Evolutionary conservation across 2,888 invertebrate genomes (phyloP).

Genomic region (Caenorhabditis doughertyi): DNA sequence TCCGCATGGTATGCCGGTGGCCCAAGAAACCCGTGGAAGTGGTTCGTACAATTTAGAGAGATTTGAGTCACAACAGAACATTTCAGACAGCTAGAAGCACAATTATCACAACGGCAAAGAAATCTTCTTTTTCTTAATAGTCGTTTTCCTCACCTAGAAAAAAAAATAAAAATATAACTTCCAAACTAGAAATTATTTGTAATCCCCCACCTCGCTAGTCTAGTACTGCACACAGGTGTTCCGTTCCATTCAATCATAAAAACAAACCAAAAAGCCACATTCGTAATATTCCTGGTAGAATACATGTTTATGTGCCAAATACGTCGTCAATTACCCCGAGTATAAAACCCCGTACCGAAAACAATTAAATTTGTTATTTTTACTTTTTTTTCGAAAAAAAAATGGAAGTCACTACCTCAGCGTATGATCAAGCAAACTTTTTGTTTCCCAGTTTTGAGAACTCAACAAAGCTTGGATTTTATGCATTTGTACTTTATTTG

Average conservation of each 20-base stretch:
- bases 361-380: background rate
- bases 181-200: too few relatives aligned
- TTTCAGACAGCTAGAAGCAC: conserved; percentile 1
- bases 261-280: background rate
- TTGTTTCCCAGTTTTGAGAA: background rate
- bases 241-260: too few relatives aligned
- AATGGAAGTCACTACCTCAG: background rate
- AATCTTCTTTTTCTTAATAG: too few relatives aligned
- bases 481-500: background rate
- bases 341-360: background rate
- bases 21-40: too few relatives aligned
- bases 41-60: background rate
- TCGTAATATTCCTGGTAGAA: background rate
- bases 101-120: background rate
- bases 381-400: background rate
- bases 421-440: background rate
- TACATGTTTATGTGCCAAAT: background rate
- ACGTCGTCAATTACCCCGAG: background rate
- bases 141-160: too few relatives aligned
- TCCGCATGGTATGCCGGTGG: background rate
- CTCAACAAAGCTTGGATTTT: background rate
- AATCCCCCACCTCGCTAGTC: too few relatives aligned
- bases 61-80: background rate
- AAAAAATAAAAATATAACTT: too few relatives aligned
- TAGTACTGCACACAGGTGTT: too few relatives aligned